Evolutionary conservation across 2,113 vertebrate species (phyloP).

Genomic region (Lampris megalopsis): DNA sequence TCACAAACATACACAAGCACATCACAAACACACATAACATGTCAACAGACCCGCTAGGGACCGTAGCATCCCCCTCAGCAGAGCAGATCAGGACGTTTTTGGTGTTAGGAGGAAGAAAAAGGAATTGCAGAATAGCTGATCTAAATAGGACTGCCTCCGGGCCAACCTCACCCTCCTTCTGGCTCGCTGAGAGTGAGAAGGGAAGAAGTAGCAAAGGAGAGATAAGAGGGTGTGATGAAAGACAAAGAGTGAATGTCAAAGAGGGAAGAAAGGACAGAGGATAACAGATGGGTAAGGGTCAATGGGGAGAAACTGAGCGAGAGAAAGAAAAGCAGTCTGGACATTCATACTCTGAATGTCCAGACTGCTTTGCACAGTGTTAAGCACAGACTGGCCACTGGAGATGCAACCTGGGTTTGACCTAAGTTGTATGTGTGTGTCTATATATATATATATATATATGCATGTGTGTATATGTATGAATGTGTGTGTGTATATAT

Average conservation of each 20-base stretch:
- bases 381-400: no score
- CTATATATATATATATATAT: no score
- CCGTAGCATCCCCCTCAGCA: slow-evolving; percentile 28
- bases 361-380: no score
- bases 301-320: background rate
- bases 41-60: background rate
- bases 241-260: slow-evolving; percentile 1
- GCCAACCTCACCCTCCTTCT: slow-evolving; percentile 62
- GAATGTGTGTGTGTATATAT: no score
- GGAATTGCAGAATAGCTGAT: slow-evolving; percentile 54
- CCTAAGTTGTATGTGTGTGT: no score
- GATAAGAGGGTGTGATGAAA: slow-evolving; percentile 28
- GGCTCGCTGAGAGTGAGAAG: slow-evolving; percentile 38
- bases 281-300: background rate
- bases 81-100: slow-evolving; percentile 37
- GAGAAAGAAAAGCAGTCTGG: slow-evolving; percentile 25
- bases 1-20: background rate
- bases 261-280: background rate
- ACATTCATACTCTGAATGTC: background rate
- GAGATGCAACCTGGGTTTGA: no score
- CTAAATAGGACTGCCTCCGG: slow-evolving; percentile 61
- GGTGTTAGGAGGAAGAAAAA: slow-evolving; percentile 11
- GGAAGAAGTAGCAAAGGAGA: background rate
- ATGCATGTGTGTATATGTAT: no score
- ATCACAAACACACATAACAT: slow-evolving; percentile 22